These are phyloP conservation scores for Pteropus alecto DNA, from an alignment of 2,113 vertebrate species.

Conservation along the genomic window DNA sequence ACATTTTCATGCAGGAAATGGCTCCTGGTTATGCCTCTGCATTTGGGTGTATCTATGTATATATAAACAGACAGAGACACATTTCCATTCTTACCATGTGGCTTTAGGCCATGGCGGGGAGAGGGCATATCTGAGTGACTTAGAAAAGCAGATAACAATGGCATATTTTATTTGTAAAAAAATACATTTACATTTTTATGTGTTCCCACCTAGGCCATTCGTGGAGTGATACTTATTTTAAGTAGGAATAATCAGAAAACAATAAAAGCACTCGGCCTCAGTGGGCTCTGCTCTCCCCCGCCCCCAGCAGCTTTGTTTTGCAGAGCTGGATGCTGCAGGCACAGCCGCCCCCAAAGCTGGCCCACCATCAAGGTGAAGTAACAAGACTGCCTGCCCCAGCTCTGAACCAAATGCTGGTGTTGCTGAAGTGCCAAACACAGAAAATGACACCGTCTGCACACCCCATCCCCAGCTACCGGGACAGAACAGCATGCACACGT, in stretches of 20 bases:
- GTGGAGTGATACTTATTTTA: no score
- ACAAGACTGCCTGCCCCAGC: accelerated
- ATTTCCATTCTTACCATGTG: no score
- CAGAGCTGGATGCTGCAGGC: accelerated
- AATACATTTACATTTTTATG: background rate
- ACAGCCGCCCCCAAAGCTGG: accelerated
- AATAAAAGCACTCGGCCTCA: accelerated
- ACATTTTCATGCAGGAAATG: no score
- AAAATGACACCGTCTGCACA: background rate
- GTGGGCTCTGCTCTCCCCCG: accelerated
- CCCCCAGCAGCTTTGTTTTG: accelerated
- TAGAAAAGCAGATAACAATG: background rate
- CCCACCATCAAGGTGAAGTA: accelerated
- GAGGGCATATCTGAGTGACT: accelerated
- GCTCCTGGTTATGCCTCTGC: background rate
- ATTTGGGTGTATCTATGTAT: accelerated
- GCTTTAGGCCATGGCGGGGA: background rate
- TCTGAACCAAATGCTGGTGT: accelerated
- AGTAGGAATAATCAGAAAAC: background rate
- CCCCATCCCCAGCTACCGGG: background rate
- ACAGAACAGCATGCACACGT: background rate
- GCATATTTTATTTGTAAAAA: no score
- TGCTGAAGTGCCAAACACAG: accelerated
- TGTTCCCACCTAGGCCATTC: background rate
- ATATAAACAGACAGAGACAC: background rate